Percentiles rank a stretch among this genome's conserved stretches.
phyloP scores from a whole-genome alignment of 2,113 vertebrate species.

The Channa argus region DNA sequence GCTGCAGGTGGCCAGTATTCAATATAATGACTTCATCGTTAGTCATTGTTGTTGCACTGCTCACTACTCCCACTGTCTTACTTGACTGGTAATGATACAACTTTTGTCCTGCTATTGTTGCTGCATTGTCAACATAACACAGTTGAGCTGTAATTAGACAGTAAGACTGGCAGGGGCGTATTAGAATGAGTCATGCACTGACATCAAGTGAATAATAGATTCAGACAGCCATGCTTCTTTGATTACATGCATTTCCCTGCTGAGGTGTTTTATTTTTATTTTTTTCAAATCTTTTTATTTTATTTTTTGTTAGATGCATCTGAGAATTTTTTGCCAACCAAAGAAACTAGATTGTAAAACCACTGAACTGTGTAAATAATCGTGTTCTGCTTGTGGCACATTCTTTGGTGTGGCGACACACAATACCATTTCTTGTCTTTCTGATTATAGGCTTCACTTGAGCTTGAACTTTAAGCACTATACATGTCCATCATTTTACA shows the following conservation, averaged over 20 bases:
- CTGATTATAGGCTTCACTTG: not conserved
- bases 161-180: not conserved
- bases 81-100: not conserved
- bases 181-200: not conserved
- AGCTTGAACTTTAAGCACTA: not conserved
- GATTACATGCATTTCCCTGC: too few species aligned
- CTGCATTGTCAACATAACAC: not conserved
- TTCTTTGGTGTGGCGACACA: slow-evolving; percentile 22
- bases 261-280: not conserved
- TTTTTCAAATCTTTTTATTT: too few species aligned
- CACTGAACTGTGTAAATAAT: not conserved
- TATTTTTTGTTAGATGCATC: too few species aligned
- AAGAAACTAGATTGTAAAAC: not conserved
- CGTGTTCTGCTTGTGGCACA: not conserved
- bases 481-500: not conserved
- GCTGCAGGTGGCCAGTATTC: not conserved
- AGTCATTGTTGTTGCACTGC: not conserved
- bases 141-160: not conserved
- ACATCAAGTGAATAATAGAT: not conserved
- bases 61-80: too few species aligned
- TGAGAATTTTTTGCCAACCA: not conserved
- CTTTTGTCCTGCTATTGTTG: not conserved
- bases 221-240: not conserved
- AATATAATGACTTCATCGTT: not conserved
- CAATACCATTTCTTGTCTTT: slow-evolving; percentile 1